phyloP scores from a whole-genome alignment of 1,140 invertebrate genomes.

The Elymnias hypermnestra region DNA sequence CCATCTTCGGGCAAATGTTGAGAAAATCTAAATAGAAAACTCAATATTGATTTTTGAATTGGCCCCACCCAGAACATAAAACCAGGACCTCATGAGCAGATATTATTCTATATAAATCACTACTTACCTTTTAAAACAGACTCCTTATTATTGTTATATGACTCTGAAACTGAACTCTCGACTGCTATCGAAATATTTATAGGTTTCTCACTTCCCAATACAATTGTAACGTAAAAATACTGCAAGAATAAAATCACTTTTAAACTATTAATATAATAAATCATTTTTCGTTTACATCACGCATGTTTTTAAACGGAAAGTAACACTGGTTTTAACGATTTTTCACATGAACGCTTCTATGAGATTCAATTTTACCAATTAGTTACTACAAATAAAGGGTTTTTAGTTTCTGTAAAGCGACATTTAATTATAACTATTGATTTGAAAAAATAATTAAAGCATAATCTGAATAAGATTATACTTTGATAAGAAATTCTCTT shows the following conservation, averaged over 20 bases:
- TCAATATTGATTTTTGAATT: too few species aligned
- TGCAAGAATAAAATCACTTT: conserved; percentile 2
- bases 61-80: too few species aligned
- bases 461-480: too few species aligned
- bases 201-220: neutral
- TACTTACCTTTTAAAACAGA: conserved; percentile 29
- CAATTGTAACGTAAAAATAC: conserved; percentile 5
- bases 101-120: neutral
- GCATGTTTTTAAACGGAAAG: conserved; percentile 6
- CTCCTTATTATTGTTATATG: conserved; percentile 37
- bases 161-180: conserved; percentile 24
- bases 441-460: too few species aligned
- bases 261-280: conserved; percentile 10
- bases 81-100: too few species aligned
- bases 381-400: too few species aligned
- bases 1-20: too few species aligned
- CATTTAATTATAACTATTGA: too few species aligned
- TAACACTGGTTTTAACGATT: conserved; percentile 19
- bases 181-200: neutral
- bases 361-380: conserved; percentile 29
- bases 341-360: conserved; percentile 27
- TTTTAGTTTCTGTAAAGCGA: too few species aligned
- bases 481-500: too few species aligned
- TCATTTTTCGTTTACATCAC: conserved; percentile 5
- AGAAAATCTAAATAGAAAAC: too few species aligned